Conservation (phyloP, 2,888 invertebrate species). For the Dichetophora obliterata region DNA sequence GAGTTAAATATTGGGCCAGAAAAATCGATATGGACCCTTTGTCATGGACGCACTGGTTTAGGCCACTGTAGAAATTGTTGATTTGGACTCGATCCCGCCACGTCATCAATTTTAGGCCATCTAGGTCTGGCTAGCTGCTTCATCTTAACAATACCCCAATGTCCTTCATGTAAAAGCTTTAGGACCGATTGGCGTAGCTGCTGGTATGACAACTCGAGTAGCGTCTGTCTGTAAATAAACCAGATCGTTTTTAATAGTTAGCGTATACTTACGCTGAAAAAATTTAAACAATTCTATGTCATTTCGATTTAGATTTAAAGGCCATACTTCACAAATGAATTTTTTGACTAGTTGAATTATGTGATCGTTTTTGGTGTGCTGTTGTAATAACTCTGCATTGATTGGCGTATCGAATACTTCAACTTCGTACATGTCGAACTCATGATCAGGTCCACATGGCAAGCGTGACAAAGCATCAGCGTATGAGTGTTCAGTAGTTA, state of each 20-base stretch:
- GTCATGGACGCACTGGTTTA: constrained; percentile 56
- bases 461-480: too few relatives aligned
- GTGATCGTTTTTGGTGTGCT: too few relatives aligned
- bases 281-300: constrained; percentile 7
- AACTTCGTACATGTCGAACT: too few relatives aligned
- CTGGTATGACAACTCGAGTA: neutral
- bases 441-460: too few relatives aligned
- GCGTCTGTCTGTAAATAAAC: too few relatives aligned
- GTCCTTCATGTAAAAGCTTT: constrained; percentile 36
- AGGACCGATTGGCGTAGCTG: constrained; percentile 22
- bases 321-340: too few relatives aligned
- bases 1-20: constrained; percentile 59
- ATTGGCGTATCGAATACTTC: constrained; percentile 6
- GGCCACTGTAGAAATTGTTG: constrained; percentile 44
- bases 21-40: constrained; percentile 67
- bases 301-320: too few relatives aligned
- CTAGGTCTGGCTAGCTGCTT: constrained; percentile 39
- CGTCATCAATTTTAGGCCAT: constrained; percentile 40
- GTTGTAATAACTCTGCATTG: too few relatives aligned
- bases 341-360: too few relatives aligned
- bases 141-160: constrained; percentile 39
- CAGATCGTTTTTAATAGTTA: constrained; percentile 21
- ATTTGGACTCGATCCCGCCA: constrained; percentile 29
- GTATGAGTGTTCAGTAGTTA: too few relatives aligned
- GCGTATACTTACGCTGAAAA: constrained; percentile 11